A percentile compares a stretch with the other conserved stretches of the same genome.
phyloP scores from a whole-genome alignment of 1,140 invertebrate species.

The Drosophila lini region DNA sequence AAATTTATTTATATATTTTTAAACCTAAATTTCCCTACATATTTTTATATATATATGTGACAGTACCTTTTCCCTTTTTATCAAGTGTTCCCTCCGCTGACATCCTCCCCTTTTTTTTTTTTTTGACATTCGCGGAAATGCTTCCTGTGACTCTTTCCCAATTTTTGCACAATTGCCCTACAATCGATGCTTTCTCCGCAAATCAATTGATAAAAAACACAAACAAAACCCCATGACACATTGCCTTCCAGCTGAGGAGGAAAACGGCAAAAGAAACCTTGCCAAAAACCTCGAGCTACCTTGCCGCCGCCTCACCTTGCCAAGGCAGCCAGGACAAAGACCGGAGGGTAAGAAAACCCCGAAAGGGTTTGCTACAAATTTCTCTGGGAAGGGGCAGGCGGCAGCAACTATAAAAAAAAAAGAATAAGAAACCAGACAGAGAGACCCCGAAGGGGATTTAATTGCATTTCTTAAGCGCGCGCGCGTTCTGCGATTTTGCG shows the following conservation, averaged over 20 bases:
- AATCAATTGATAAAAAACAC: conserved; percentile 81
- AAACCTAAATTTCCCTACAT: background rate
- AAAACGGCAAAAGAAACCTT: conserved; percentile 46
- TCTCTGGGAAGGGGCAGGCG: conserved; percentile 33
- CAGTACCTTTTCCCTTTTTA: conserved; percentile 12
- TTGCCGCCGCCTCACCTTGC: conserved; percentile 70
- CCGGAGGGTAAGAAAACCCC: conserved; percentile 40
- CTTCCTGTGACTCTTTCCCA: conserved; percentile 75
- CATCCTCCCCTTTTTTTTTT: conserved; percentile 48
- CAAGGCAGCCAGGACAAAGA: conserved; percentile 39
- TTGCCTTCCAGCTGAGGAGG: conserved; percentile 46
- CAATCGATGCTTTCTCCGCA: conserved; percentile 82
- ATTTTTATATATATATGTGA: background rate
- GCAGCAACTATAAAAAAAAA: conserved; percentile 11
- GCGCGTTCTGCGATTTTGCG: conserved; percentile 69
- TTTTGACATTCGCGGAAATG: conserved; percentile 50
- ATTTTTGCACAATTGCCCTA: conserved; percentile 82
- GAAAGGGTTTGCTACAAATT: conserved; percentile 75
- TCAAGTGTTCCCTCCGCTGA: conserved; percentile 26
- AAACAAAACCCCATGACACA: conserved; percentile 82
- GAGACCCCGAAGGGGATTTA: conserved; percentile 62
- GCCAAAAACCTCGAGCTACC: conserved; percentile 57
- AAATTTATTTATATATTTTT: too few species aligned
- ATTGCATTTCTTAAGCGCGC: conserved; percentile 82
- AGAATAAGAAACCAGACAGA: conserved; percentile 32